Base-by-base conservation (phyloP, 2,113 vertebrate genomes). In the Oncorhynchus mykiss region DNA sequence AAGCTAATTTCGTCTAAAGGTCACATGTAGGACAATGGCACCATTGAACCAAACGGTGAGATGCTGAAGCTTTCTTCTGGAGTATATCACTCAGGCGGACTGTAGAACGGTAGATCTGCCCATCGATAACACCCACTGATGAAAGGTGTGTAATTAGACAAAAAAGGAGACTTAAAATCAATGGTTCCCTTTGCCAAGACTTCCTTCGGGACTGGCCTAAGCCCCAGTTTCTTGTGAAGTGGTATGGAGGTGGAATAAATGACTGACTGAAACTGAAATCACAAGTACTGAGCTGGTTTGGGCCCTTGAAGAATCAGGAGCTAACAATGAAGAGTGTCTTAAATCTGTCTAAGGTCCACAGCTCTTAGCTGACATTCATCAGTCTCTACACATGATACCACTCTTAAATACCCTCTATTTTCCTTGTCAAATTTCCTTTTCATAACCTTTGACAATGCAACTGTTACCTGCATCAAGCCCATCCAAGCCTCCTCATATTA, bases 111-210 rank as follows among this genome's bases (percentile, higher is more conserved):
- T 20, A 65, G 71, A 77, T 76, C 66, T 39, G 48, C 27, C 64
- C 68, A 49, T 69, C 71, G 65, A 70, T 77, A 74, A 75, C 22
- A 51, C 29, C 59, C 65, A 64, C 39, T 60, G 66, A 74, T 76
- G 77, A 77, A 70, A 77, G 29, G 34, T 34, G 76, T 54, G 78
- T 80, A 82, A 86, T 83, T 82, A 83, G 81, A 68, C 67, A 57
- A 66, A 78, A 76, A 76, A 74, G 67, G 60, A 82, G 57, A 34
- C 29, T 67, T 65, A 74, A 73, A 80, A 88, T 85, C 76, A 78
- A 82, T 82, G 73, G 29, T 65, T 59, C 54, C 48, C 9, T 78
- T 22, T 69, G 69, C 60, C 67, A 67, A 31, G 51, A 59, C 34
- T 69, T 82, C 75, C 73, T 69, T 20, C 29, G 70, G 80, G 83